A percentile compares a stretch with the other conserved stretches of the same genome.
Evolutionary conservation across 2,888 invertebrate genomes (phyloP).

Genomic region (Aleiodes testaceus): DNA sequence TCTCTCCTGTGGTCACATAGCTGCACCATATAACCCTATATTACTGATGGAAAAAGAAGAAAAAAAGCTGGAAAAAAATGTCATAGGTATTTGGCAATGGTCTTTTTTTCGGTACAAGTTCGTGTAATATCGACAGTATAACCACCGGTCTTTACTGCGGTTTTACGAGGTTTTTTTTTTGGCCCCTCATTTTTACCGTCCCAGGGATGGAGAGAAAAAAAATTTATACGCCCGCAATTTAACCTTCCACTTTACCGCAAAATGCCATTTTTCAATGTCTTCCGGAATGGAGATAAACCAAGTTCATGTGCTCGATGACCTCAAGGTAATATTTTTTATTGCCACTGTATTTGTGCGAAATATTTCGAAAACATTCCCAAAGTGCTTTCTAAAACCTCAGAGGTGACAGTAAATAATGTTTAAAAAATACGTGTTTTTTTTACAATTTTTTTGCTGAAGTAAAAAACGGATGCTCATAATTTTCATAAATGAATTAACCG

Average conservation of each 20-base stretch:
- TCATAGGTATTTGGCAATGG: constrained; percentile 7
- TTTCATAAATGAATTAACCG: constrained; percentile 50
- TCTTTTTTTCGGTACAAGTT: background rate
- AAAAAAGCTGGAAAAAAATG: constrained; percentile 15
- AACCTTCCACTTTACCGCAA: constrained; percentile 35
- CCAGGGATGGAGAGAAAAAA: constrained; percentile 38
- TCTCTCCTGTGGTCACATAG: constrained; percentile 46
- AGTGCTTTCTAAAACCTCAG: background rate
- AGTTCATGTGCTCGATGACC: constrained; percentile 22
- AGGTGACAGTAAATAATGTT: background rate
- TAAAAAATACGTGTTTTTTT: too few relatives aligned
- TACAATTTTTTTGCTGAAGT: background rate
- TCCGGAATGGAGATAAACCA: constrained; percentile 10
- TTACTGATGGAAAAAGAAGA: constrained; percentile 33
- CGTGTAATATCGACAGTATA: constrained; percentile 23
- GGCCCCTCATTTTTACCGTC: constrained; percentile 22
- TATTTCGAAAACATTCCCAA: constrained; percentile 25
- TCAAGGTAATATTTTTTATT: constrained; percentile 32
- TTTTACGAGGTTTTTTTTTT: constrained; percentile 39
- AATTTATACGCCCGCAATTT: constrained; percentile 49
- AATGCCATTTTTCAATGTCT: constrained; percentile 24
- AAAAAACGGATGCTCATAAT: constrained; percentile 31
- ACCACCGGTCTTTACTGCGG: constrained; percentile 46
- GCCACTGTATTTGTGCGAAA: constrained; percentile 10
- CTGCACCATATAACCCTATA: constrained; percentile 50